A percentile compares a stretch with the other conserved stretches of the same genome.
phyloP scores from a whole-genome alignment of 2,113 vertebrate genomes.

The Argyrosomus japonicus region DNA sequence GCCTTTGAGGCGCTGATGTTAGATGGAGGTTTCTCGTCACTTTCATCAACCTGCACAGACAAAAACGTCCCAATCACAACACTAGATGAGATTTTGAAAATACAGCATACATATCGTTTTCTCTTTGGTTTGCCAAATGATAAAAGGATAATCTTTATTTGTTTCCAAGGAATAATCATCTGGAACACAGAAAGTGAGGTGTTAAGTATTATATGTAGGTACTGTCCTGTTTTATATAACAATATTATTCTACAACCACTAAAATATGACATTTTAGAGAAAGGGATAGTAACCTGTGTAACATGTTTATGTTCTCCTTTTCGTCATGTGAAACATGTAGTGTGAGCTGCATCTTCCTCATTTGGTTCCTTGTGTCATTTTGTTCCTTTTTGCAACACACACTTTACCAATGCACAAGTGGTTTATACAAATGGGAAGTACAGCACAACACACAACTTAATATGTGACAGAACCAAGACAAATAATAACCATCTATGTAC shows the following conservation, averaged over 20 bases:
- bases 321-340: slow-evolving; percentile 9
- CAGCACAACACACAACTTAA: neutral
- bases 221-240: neutral
- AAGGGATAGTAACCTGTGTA: neutral
- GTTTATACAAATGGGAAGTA: slow-evolving; percentile 18
- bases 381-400: slow-evolving; percentile 34
- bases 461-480: neutral
- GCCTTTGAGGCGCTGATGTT: slow-evolving; percentile 11
- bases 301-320: slow-evolving; percentile 56
- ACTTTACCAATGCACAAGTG: slow-evolving; percentile 1
- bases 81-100: neutral
- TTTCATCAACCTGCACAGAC: slow-evolving; percentile 52
- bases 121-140: neutral
- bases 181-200: neutral
- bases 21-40: slow-evolving; percentile 9
- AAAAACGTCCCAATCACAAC: slow-evolving; percentile 26
- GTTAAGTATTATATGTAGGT: neutral
- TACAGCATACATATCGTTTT: neutral
- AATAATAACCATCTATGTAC: neutral
- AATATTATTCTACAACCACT: neutral
- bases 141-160: neutral
- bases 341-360: slow-evolving; percentile 55
- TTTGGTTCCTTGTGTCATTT: slow-evolving; percentile 30
- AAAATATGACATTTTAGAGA: neutral
- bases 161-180: neutral